Conservation (phyloP, 2,797 vertebrate species). For the Threskiornis aethiopicus region DNA sequence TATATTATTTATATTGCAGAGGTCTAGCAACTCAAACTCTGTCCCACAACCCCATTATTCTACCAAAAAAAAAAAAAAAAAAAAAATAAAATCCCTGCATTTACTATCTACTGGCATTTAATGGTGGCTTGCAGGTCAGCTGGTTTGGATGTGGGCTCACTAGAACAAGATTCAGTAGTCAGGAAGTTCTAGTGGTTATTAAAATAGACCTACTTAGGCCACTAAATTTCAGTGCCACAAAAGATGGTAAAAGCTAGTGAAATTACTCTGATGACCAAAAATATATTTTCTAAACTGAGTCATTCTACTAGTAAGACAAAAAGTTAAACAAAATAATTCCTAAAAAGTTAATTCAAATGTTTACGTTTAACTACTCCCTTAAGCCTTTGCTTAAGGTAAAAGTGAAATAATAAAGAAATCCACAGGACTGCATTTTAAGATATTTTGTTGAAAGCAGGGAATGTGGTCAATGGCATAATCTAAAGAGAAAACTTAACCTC, state of each 20-base stretch:
- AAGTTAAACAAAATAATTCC: neutral
- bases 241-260: neutral
- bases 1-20: rapidly evolving
- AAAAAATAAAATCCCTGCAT: too few relatives aligned
- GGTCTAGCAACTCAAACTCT: neutral
- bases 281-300: neutral
- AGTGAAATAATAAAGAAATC: neutral
- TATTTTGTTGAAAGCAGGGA: neutral
- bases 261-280: neutral
- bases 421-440: neutral
- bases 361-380: neutral
- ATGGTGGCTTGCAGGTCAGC: neutral
- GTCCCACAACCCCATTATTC: neutral
- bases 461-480: neutral
- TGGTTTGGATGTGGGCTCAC: neutral
- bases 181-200: neutral
- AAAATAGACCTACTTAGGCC: neutral
- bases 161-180: neutral
- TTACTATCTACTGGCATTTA: neutral
- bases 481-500: neutral
- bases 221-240: neutral
- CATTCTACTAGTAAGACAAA: neutral
- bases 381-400: neutral
- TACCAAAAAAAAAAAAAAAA: too few relatives aligned
- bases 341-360: neutral